Conservation (phyloP, 2,888 invertebrate genomes). For the Drosophila rellima region DNA sequence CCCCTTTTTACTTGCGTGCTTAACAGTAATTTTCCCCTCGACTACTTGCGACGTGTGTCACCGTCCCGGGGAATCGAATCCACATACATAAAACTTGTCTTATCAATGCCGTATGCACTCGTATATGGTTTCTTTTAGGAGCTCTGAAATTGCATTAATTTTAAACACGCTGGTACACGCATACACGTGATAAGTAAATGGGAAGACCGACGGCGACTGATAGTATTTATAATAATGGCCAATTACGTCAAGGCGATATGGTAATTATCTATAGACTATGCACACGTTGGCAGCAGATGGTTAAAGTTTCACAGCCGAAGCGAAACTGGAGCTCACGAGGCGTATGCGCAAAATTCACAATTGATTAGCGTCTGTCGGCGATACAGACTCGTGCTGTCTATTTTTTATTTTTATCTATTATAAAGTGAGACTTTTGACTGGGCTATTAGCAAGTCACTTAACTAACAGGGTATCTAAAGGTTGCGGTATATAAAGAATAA, state of each 20-base stretch:
- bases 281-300: constrained; percentile 62
- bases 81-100: constrained; percentile 14
- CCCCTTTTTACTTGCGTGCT: constrained; percentile 28
- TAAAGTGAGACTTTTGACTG: neutral
- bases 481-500: neutral
- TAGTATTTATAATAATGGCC: constrained; percentile 8
- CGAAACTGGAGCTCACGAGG: constrained; percentile 15
- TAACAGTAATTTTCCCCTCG: constrained; percentile 19
- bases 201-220: neutral
- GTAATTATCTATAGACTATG: constrained; percentile 5
- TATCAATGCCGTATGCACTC: constrained; percentile 24
- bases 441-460: neutral
- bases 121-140: neutral
- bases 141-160: constrained; percentile 9
- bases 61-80: neutral
- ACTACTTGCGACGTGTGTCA: constrained; percentile 13
- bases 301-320: neutral
- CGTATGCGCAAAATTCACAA: constrained; percentile 24
- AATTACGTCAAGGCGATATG: constrained; percentile 27
- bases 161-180: neutral
- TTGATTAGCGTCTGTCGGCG: constrained; percentile 33
- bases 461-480: neutral
- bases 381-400: constrained; percentile 1
- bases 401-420: constrained; percentile 3
- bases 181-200: constrained; percentile 44